Evolutionary conservation across 2,888 invertebrate genomes (phyloP), one percentile per base, ranked within the genome.

Genomic region (Linyphia triangularis): DNA sequence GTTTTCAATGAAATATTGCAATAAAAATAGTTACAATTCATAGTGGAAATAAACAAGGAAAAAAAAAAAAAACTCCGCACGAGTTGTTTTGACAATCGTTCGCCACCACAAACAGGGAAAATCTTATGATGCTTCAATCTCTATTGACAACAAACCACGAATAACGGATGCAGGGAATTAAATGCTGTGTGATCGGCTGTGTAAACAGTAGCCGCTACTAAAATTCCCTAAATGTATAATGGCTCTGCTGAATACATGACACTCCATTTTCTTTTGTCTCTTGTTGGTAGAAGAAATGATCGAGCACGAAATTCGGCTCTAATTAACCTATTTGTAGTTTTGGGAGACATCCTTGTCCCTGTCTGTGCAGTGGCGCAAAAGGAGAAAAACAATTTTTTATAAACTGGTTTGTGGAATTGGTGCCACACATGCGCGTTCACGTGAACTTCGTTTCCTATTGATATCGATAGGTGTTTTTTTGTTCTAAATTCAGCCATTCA

Each of bases 271-370:
- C 33, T 77, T 77, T 75, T 28, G 61, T 77, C 51, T 61, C 16
- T 63, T 77, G 57, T 37, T 24, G 19, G 33, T 7, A 22, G 19
- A 13, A 63, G 77, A 63, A 77, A 75, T 24, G 22, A 22, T 9
- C 61, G 24, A 59, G 22, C 22, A 61, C 33, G 40, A 67, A 33
- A 59, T 37, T 24, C 24, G 22, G 30, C 33, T 37, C 28, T 28
- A 77, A 77, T 77, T 77, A 77, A 77, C 40, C 61, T 77, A 77
- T 77, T 77, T 77, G 61, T 77, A 24, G 77, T 24, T 40, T 7
- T 28, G n/a, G n/a, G 70, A 40, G 77, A 77, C 63, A 77, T 77
- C 77, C 77, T 77, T 77, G 77, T 73, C 59, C 57, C 73, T 28
- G 57, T 63, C 63, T 30, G 73, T 73, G 33, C 59, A 30, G n/a